Evolutionary conservation across 2,797 vertebrate genomes (phyloP), one percentile per base, ranked within the genome.

Genomic region (Enteromius fasciolatus): DNA sequence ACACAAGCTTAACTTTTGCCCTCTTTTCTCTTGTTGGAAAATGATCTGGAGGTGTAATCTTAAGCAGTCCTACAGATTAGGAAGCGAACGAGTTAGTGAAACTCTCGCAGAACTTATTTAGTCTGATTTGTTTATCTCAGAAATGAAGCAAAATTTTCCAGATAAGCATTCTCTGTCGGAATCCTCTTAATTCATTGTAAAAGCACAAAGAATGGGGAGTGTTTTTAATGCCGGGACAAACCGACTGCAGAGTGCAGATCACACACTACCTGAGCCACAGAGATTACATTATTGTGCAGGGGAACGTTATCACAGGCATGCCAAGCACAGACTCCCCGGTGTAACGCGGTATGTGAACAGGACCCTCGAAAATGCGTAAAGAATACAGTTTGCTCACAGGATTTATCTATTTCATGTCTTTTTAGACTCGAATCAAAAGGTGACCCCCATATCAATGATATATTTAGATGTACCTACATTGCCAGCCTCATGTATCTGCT

Each of bases 241-340:
- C 90, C 92, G 78, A 90, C 90, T 87, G 91, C 90, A 89, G 91
- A 92, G 92, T 93, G 93, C 92, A 92, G 91, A 94, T 93, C 90
- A 94, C 92, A 95, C 92, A 94, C 95, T 94, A 92, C 93, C 93
- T 95, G 94, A 93, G 93, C 94, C 91, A 91, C 91, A 90, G 92
- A 95, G 94, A 95, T 95, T 95, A 95, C 89, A 89, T 92, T 89
- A 93, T 94, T 93, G 93, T 93, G 91, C 86, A 80, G 81, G 86
- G 91, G 89, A 92, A 92, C 91, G 91, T 94, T 94, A 95, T 94
- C 94, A 78, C 89, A 80, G 87, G 90, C 87, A 86, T 91, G 92
- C 94, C 91, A 93, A 93, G 91, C 87, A 70, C 88, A 86, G 75
- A 88, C 90, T 89, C 86, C 87, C 90, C 91, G 88, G 91, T 89